Base-by-base conservation (phyloP, 1,140 invertebrate genomes). In the Holcopasites calliopsidis region DNA sequence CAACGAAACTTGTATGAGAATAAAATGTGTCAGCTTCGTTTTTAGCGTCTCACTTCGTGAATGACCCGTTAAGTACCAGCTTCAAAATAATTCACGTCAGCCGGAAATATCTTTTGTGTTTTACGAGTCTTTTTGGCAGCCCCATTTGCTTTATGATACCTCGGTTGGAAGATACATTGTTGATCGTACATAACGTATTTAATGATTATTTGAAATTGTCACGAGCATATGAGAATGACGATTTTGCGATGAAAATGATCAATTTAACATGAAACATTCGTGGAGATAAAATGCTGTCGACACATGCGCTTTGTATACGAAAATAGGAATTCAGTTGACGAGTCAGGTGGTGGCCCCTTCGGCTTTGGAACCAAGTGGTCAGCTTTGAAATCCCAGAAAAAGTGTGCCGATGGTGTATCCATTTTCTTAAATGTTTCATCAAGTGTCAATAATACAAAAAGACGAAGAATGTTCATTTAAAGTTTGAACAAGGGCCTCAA, bases 11-110 rank as follows among this genome's bases (percentile, higher is more conserved):
- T 28, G 23, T 52, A 47, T 23, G 64, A 70, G 64, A 80, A 23
- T 76, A 61, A 76, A 76, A 71, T 72, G 78, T 72, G 65, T 80
- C 80, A 80, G 35, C 16, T 66, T 80, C 42, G 60, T 42, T 57
- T n/a, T 42, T 44, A 49, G n/a, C 44, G 42, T 72, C n/a, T 76
- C 47, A 58, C 21, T 76, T 57, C 11, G 35, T 44, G 28, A 61
- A 35, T 31, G 38, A 76, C 52, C 70, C 47, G 21, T 66, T 57
- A 35, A 47, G 49, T 54, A 64, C 21, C 61, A 58, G 62, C 7
- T 21, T 64, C 31, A 13, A 49, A 3, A 18, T 13, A 31, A 42
- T 55, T 65, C 18, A 10, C n/a, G 5, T 11, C n/a, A 8, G 8
- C 33, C 42, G 31, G 16, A 35, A 62, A 21, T 44, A n/a, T 42